Conservation (phyloP, 2,888 invertebrate species). For the Caprella mutica region DNA sequence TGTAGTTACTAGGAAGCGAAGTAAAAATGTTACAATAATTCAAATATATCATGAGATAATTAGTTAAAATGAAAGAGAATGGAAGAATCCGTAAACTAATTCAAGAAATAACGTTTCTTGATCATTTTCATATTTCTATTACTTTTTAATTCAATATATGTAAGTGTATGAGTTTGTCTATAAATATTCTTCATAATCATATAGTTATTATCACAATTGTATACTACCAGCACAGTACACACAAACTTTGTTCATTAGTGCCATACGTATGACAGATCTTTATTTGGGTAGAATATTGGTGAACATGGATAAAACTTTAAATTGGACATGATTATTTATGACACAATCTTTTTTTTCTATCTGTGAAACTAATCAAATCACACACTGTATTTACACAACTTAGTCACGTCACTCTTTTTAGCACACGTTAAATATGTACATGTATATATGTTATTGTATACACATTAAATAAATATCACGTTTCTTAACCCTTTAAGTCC, state of each 20-base stretch:
- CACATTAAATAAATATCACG: background rate
- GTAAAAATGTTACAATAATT: background rate
- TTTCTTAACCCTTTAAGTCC: background rate
- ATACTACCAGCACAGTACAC: background rate
- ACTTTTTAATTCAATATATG: background rate
- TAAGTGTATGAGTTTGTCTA: too few species aligned
- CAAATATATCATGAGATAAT: background rate
- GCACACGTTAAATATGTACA: too few species aligned
- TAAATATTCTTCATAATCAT: background rate
- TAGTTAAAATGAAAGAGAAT: background rate
- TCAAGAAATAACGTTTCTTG: background rate
- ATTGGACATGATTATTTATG: too few species aligned
- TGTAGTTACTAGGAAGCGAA: background rate
- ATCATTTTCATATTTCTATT: background rate
- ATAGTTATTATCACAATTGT: background rate
- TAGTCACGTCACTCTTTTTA: too few species aligned
- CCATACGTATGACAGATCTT: too few species aligned
- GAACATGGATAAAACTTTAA: too few species aligned
- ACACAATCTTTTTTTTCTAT: too few species aligned
- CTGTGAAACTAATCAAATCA: too few species aligned
- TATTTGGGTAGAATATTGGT: too few species aligned
- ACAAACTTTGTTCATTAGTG: too few species aligned
- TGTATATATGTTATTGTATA: too few species aligned
- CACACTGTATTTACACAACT: too few species aligned
- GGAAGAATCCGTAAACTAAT: background rate